Conservation (phyloP, 23 tunicate genomes). For the Trididemnum miniatum region DNA sequence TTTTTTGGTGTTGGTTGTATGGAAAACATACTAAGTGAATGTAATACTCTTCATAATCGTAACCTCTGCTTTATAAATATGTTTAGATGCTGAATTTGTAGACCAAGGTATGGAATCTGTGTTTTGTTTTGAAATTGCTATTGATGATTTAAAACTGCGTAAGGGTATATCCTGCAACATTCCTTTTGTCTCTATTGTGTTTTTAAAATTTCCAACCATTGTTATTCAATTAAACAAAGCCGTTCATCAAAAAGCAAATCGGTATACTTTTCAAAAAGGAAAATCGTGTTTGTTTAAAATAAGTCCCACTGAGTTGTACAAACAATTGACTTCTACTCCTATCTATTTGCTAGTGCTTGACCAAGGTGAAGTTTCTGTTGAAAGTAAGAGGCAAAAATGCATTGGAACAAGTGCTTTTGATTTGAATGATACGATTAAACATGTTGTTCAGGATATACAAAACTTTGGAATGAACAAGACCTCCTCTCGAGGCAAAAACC, state of each 20-base stretch:
- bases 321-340: conserved; percentile 40
- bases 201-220: conserved; percentile 69
- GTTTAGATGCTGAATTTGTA: too few species aligned
- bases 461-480: conserved; percentile 41
- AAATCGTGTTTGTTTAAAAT: conserved; percentile 80
- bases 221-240: conserved; percentile 22
- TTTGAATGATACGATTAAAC: conserved; percentile 25
- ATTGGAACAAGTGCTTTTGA: conserved; percentile 46
- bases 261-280: conserved; percentile 46
- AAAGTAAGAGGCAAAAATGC: not conserved
- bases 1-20: too few species aligned
- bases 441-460: conserved; percentile 43
- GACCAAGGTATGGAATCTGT: conserved; percentile 73
- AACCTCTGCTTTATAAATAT: too few species aligned
- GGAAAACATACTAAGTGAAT: too few species aligned
- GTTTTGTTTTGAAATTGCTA: conserved; percentile 76
- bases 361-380: not conserved
- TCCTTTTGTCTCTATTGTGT: conserved; percentile 47
- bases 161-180: conserved; percentile 20
- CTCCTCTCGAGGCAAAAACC: conserved; percentile 37
- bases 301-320: conserved; percentile 48
- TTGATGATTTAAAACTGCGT: conserved; percentile 35
- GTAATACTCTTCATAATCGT: too few species aligned
- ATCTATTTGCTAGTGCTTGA: conserved; percentile 52
- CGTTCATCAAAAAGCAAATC: conserved; percentile 20